A percentile compares a stretch with the other conserved stretches of the same genome.
Conservation (phyloP, 2,888 invertebrate genomes). For the Drosophila yooni region DNA sequence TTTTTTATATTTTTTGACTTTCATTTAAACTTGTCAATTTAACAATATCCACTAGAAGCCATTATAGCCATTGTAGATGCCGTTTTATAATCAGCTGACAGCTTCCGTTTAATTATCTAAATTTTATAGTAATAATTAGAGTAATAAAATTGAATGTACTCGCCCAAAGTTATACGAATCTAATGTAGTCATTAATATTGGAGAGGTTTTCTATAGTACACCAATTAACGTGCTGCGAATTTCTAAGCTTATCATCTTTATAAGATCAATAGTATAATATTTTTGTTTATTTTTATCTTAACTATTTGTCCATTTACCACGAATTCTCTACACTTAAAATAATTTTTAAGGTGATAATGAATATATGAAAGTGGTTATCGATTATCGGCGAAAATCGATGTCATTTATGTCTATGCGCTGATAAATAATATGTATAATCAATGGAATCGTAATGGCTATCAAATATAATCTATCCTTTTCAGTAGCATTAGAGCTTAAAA, state of each 20-base stretch:
- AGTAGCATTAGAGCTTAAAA: slow-evolving; percentile 13
- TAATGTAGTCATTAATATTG: neutral
- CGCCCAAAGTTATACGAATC: slow-evolving; percentile 2
- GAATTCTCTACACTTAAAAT: neutral
- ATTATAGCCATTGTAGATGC: neutral
- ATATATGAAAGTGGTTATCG: neutral
- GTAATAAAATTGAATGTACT: neutral
- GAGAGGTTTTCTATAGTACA: neutral
- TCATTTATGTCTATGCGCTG: neutral
- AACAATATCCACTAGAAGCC: slow-evolving; percentile 7
- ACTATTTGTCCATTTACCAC: neutral
- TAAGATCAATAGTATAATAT: neutral
- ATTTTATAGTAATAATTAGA: slow-evolving; percentile 1
- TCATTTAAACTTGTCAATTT: slow-evolving; percentile 25
- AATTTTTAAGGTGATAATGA: neutral
- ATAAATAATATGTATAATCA: slow-evolving; percentile 18
- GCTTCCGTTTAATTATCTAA: neutral
- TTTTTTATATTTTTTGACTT: neutral
- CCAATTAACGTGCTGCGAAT: neutral
- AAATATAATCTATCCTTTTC: slow-evolving; percentile 17
- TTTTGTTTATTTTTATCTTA: neutral
- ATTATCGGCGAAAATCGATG: neutral
- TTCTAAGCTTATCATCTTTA: neutral
- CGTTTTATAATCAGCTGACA: slow-evolving; percentile 19
- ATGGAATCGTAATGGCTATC: slow-evolving; percentile 11